Evolutionary conservation across 1,140 invertebrate species (phyloP), one percentile per base, ranked within the genome.

Genomic region (Drosophila lowei): DNA sequence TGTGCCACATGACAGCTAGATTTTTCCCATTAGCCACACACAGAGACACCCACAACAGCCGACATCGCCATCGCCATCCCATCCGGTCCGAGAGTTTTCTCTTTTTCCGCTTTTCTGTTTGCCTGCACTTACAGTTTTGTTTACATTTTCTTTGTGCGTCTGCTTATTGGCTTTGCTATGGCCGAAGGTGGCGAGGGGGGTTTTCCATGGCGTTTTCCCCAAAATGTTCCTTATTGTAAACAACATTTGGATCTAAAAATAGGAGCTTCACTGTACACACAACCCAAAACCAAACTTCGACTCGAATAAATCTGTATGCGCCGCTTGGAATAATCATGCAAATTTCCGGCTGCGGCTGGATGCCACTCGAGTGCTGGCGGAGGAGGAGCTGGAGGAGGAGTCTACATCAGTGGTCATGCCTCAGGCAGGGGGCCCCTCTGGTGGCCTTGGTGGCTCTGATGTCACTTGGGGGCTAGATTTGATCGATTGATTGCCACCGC

Each of bases 281-380:
- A 18, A 18, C 25, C 25, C 54, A 62, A 62, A 15, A 21, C 49
- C 34, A 30, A 60, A 38, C 34, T 11, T 49, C 38, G 34, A 38
- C 46, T 46, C 13, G 47, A 23, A 18, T 34, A 21, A 67, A 60
- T 9, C 16, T 16, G 13, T 60, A 58, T 47, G 66, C 71, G 48
- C 28, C 54, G 41, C 38, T 48, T 7, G 57, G 18, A 42, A 62
- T 72, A 72, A 72, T 64, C 72, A 72, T 73, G 77, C 60, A 76
- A 80, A 74, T 79, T 80, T 86, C 81, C 73, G 83, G 59, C 66
- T 63, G 41, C 42, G 15, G 30, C 25, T 53, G n/a, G 30, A 15
- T 44, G 34, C 25, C 67, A 58, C 16, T 48, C 46, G 15, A 18
- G 28, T 28, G 28, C 28, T 8, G 8, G 8, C 0, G 28, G 28